These are phyloP conservation scores for Eptatretus atami DNA, from an alignment of 2,797 vertebrate genomes.

Conservation along the genomic window DNA sequence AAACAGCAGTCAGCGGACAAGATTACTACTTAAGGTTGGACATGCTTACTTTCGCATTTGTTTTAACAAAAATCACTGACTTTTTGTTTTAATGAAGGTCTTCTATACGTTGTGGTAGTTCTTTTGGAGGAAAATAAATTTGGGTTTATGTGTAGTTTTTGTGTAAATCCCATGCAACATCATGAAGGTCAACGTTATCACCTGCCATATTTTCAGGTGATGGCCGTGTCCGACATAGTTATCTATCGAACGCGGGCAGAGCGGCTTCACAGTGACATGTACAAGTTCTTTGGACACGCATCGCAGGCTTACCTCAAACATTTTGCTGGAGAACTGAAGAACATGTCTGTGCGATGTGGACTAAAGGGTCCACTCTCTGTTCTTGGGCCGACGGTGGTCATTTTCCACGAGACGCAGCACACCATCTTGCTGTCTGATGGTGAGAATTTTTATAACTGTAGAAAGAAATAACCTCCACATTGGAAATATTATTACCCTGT, in stretches of 20 bases:
- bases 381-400: conserved; percentile 67
- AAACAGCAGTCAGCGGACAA: conserved; percentile 69
- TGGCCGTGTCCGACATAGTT: conserved; percentile 79
- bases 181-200: too few species aligned
- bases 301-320: conserved; percentile 91
- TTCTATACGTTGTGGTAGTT: too few species aligned
- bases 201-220: conserved; percentile 6
- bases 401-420: conserved; percentile 95
- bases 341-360: conserved; percentile 71
- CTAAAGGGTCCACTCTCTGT: conserved; percentile 82
- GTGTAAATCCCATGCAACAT: too few species aligned
- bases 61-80: too few species aligned
- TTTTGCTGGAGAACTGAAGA: conserved; percentile 79
- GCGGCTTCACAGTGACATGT: conserved; percentile 85
- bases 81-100: too few species aligned
- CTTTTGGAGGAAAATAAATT: too few species aligned
- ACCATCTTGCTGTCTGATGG: conserved; percentile 78
- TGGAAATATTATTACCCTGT: too few species aligned
- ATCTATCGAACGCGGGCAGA: conserved; percentile 91
- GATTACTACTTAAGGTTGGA: conserved; percentile 59
- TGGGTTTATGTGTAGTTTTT: too few species aligned
- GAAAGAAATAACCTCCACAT: too few species aligned
- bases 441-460: conserved; percentile 15
- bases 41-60: too few species aligned
- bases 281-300: conserved; percentile 94